phyloP scores from a whole-genome alignment of 2,888 invertebrate species.

The Drosophila quinaria region DNA sequence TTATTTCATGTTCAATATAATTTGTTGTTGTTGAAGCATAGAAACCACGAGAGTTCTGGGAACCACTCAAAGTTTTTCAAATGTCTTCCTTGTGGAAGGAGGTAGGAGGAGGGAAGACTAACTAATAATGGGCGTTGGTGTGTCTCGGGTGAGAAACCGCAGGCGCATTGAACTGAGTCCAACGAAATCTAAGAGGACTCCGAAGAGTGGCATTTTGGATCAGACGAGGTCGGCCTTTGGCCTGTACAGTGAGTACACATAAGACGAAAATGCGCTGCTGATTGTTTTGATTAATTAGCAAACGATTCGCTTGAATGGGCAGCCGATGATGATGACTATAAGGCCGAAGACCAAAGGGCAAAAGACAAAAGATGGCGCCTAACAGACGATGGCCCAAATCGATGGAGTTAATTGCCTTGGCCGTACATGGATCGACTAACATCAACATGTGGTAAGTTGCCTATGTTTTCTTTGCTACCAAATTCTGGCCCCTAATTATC shows the following conservation, averaged over 20 bases:
- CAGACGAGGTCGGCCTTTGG: too few relatives aligned
- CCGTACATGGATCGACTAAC: constrained; percentile 53
- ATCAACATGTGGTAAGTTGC: constrained; percentile 33
- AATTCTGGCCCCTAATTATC: constrained; percentile 29
- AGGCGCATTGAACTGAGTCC: constrained; percentile 60
- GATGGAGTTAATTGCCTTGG: constrained; percentile 50
- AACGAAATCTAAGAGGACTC: constrained; percentile 2
- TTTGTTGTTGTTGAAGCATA: constrained; percentile 28
- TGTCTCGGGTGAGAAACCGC: constrained; percentile 42
- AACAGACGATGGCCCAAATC: neutral
- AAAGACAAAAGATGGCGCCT: constrained; percentile 12
- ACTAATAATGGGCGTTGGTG: constrained; percentile 14
- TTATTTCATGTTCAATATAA: constrained; percentile 51
- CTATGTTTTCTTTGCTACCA: constrained; percentile 13
- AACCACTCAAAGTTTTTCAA: constrained; percentile 33
- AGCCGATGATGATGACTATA: constrained; percentile 4
- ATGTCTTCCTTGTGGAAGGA: constrained; percentile 45
- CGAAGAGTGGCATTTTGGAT: constrained; percentile 34
- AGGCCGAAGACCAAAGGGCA: neutral
- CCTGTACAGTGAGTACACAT: constrained; percentile 53
- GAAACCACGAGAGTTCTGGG: constrained; percentile 7
- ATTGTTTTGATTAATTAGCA: constrained; percentile 76
- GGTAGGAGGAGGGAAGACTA: neutral
- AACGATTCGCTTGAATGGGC: constrained; percentile 37
- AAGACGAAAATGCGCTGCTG: constrained; percentile 43